These are phyloP conservation scores for Altica lythri DNA, from an alignment of 2,888 invertebrate species.

Conservation along the genomic window DNA sequence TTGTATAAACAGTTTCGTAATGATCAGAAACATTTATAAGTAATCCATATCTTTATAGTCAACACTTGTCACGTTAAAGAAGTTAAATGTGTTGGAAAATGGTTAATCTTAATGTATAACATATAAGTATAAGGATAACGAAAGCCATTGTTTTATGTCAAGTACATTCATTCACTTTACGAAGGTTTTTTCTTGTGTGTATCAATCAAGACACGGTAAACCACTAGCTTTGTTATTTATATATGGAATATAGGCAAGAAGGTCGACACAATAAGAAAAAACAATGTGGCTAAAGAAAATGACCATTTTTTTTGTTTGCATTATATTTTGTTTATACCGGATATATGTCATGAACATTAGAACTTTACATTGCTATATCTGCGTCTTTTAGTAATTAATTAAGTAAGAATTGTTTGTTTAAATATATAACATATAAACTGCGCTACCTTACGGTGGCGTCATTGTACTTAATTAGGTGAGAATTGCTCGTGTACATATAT, in stretches of 20 bases:
- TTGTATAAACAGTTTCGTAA: constrained; percentile 3
- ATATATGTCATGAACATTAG: neutral
- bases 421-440: no score
- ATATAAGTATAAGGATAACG: constrained; percentile 4
- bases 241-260: constrained; percentile 14
- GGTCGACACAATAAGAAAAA: neutral
- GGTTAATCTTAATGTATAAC: constrained; percentile 2
- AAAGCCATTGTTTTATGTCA: constrained; percentile 13
- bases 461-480: no score
- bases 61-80: constrained; percentile 15
- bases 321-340: neutral
- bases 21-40: constrained; percentile 2
- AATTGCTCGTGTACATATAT: no score
- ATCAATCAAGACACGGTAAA: constrained; percentile 5
- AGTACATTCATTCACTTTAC: constrained; percentile 16
- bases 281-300: neutral
- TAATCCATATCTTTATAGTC: constrained; percentile 9
- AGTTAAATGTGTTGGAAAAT: neutral
- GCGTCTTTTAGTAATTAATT: no score
- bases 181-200: constrained; percentile 11
- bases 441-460: no score
- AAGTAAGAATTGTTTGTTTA: no score
- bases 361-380: no score
- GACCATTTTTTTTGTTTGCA: neutral
- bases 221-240: constrained; percentile 11